A percentile compares a stretch with the other conserved stretches of the same genome.
phyloP scores from a whole-genome alignment of 2,797 vertebrate genomes.

The Hephaestus fuliginosus region DNA sequence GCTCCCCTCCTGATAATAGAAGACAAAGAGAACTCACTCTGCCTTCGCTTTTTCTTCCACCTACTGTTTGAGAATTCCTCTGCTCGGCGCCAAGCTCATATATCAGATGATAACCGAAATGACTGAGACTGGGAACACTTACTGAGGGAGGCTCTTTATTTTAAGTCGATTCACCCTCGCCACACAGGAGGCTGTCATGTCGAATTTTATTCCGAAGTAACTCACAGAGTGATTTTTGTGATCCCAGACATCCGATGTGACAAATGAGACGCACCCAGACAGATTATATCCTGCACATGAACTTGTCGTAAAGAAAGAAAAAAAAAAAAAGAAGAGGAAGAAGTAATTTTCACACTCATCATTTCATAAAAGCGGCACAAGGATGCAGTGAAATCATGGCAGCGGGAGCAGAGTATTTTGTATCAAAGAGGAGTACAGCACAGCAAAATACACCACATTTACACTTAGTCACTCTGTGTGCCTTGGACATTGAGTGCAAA shows the following conservation, averaged over 20 bases:
- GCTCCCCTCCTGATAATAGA: constrained; percentile 64
- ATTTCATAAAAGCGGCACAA: constrained; percentile 18
- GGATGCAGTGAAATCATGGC: constrained; percentile 31
- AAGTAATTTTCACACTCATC: constrained; percentile 22
- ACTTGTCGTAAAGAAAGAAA: constrained; percentile 27
- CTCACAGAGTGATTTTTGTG: constrained; percentile 54
- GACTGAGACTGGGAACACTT: constrained; percentile 60
- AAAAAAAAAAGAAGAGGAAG: neutral
- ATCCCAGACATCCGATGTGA: constrained; percentile 51
- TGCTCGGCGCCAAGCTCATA: constrained; percentile 52
- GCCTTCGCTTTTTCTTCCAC: constrained; percentile 63
- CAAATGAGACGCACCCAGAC: constrained; percentile 40
- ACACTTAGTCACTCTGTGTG: neutral
- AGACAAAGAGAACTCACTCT: constrained; percentile 69
- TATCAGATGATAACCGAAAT: constrained; percentile 72
- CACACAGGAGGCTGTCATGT: constrained; percentile 62
- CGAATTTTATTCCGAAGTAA: constrained; percentile 61
- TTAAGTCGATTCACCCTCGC: constrained; percentile 62
- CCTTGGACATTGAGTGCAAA: constrained; percentile 9
- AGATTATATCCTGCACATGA: constrained; percentile 41
- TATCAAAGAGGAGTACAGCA: neutral
- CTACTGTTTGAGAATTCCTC: constrained; percentile 62
- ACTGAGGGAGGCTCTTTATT: constrained; percentile 63
- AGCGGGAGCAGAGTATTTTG: constrained; percentile 5
- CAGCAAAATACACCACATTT: neutral